Evolutionary conservation across 2,888 invertebrate species (phyloP).

Genomic region (Amblyjoppa proteus): DNA sequence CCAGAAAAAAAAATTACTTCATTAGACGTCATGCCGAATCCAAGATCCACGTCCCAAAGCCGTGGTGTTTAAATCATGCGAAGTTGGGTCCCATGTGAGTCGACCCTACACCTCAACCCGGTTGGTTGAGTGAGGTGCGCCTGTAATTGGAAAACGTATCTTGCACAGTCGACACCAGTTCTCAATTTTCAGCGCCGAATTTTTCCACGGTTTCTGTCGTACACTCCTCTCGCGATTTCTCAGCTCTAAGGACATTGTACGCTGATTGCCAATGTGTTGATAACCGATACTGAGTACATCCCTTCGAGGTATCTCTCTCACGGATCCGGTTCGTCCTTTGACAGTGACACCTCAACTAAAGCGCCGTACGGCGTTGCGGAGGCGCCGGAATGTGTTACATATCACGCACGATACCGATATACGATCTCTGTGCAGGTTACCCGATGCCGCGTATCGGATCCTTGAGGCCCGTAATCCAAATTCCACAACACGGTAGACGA

Average conservation of each 20-base stretch:
- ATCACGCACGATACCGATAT: conserved; percentile 38
- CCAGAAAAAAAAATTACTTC: too few relatives aligned
- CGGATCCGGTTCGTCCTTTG: conserved; percentile 21
- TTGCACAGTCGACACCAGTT: conserved; percentile 3
- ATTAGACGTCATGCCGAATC: too few relatives aligned
- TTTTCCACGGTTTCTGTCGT: not conserved
- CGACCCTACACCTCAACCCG: too few relatives aligned
- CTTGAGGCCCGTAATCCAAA: conserved; percentile 49
- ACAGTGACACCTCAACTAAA: conserved; percentile 6
- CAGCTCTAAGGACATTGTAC: not conserved
- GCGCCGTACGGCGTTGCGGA: not conserved
- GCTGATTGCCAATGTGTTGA: conserved; percentile 5
- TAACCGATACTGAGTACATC: not conserved
- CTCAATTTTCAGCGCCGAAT: not conserved
- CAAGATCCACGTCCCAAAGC: too few relatives aligned
- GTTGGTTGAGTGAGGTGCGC: too few relatives aligned
- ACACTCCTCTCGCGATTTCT: not conserved
- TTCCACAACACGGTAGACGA: conserved; percentile 32
- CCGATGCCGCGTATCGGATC: conserved; percentile 46
- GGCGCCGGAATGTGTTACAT: conserved; percentile 31
- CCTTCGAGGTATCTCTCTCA: conserved; percentile 11
- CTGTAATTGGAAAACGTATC: conserved; percentile 12
- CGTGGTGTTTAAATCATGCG: too few relatives aligned
- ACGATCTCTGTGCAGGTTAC: conserved; percentile 35
- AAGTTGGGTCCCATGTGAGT: too few relatives aligned